Evolutionary conservation across 2,113 vertebrate genomes (phyloP).

Genomic region (Pelodiscus sinensis): DNA sequence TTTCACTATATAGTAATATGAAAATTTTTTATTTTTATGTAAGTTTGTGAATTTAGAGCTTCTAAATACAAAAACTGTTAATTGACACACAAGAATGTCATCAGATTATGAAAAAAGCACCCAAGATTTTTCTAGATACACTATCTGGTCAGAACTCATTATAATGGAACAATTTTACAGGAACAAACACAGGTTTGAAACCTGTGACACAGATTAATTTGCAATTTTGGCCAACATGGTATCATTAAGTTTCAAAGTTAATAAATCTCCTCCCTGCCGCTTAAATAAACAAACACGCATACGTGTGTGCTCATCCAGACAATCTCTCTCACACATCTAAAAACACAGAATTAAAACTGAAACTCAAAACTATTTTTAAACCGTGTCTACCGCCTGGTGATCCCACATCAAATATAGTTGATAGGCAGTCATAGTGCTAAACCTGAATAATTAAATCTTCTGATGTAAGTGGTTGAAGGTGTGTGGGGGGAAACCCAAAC

Average conservation of each 20-base stretch:
- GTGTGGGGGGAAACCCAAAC: background rate
- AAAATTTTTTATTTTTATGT: background rate
- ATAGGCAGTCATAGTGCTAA: background rate
- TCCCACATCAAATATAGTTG: background rate
- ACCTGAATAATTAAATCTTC: background rate
- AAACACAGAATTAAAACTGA: background rate
- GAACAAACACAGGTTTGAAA: constrained; percentile 66
- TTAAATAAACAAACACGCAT: background rate
- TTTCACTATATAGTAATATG: background rate
- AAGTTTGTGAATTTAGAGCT: constrained; percentile 15
- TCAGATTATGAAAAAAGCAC: constrained; percentile 22
- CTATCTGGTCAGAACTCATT: constrained; percentile 57
- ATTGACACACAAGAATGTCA: constrained; percentile 32
- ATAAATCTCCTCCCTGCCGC: background rate
- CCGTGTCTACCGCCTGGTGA: background rate
- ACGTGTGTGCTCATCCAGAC: background rate
- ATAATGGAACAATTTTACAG: constrained; percentile 57
- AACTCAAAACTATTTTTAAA: background rate
- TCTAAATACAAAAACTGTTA: constrained; percentile 25
- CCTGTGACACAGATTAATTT: constrained; percentile 58
- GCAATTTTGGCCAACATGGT: constrained; percentile 14
- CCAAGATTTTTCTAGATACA: constrained; percentile 42
- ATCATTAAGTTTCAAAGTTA: constrained; percentile 53
- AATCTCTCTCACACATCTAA: fast-evolving
- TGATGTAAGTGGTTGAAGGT: fast-evolving